Conservation (phyloP, 2,113 vertebrate genomes). For the Stercorarius parasiticus region DNA sequence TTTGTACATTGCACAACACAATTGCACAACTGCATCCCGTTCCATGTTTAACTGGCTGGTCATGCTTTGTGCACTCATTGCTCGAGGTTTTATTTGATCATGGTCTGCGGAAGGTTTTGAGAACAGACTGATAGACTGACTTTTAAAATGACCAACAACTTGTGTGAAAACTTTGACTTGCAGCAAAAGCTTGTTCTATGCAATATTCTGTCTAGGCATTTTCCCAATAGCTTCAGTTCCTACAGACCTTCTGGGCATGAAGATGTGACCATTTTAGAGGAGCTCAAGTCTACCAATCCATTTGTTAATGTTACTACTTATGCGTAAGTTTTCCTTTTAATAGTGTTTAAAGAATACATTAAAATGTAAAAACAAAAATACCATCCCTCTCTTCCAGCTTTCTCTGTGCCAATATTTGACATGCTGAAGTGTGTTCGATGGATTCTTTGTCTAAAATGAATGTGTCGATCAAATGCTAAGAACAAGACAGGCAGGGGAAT, state of each 20-base stretch:
- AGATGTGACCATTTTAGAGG: not conserved
- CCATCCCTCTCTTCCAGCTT: not conserved
- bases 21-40: not conserved
- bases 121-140: not conserved
- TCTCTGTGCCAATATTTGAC: not conserved
- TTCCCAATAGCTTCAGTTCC: not conserved
- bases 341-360: not conserved
- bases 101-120: not conserved
- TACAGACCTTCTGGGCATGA: not conserved
- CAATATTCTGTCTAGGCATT: not conserved
- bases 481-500: not conserved
- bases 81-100: accelerated
- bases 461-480: not conserved
- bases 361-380: not conserved
- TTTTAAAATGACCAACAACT: not conserved
- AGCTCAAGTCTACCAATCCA: not conserved
- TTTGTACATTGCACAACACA: not conserved
- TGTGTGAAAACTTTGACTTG: not conserved
- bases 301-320: not conserved
- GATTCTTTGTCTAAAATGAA: not conserved
- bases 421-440: not conserved
- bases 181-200: not conserved
- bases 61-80: not conserved
- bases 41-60: not conserved
- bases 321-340: not conserved